Base-by-base conservation (phyloP, 2,888 invertebrate species). In the Epistrophe eligans region DNA sequence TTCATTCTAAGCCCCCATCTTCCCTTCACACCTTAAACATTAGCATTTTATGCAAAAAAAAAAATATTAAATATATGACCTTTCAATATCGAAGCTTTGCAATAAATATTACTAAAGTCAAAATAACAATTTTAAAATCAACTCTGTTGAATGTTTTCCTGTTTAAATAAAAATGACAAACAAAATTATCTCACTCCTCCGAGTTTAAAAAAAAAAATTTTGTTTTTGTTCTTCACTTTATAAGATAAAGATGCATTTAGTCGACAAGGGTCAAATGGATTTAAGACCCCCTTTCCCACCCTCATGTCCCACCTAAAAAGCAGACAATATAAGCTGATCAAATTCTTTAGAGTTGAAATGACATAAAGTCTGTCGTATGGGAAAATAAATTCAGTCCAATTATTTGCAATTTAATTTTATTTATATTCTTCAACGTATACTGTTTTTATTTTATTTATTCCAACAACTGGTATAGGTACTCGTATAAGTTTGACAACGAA, bases 231-330 rank as follows among this genome's bases (percentile, higher is more conserved):
- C n/a, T 64, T 62, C 32, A 32, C 17, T 71, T 76, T 71, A 32
- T 24, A 72, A 48, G 50, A 62, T 70, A 24, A 50, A 67, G 45
- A 72, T 66, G 57, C 72, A 64, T 38, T 81, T 50, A 62, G 19
- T 15, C 28, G 70, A 17, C 55, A 70, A 57, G 45, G 73, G 81
- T 85, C 81, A 85, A 85, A 85, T 81, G 84, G 81, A 85, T 85
- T 77, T 77, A 77, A 67, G 77, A 85, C 2, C 10, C 35, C 6
- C 17, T 4, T 1, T 8, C 1, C 52, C 4, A 4, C 76, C 24
- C 72, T 55, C 64, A 9, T 11, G 19, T 17, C 9, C 76, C 72
- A 48, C 58, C 11, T 15, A 28, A 35, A 19, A 80, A 60, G 48
- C 58, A 67, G 38, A 72, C 71, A 77, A 77, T 84, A 55, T 84